Percentiles rank a stretch among this genome's conserved stretches.
Evolutionary conservation across 2,888 invertebrate species (phyloP).

Genomic region (Andrena fulva): DNA sequence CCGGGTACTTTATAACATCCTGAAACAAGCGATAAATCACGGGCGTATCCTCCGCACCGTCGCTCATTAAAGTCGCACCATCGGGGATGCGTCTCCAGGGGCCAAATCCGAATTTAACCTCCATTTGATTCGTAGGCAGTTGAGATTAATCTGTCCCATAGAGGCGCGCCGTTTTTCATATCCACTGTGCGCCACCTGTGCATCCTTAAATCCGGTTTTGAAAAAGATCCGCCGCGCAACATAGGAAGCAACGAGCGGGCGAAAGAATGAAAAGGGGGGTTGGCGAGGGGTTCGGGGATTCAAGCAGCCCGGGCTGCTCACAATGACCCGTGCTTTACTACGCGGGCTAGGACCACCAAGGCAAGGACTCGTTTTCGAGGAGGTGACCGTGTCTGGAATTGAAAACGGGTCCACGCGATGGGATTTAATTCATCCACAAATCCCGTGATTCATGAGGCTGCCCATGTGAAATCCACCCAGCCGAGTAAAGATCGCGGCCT

Average conservation of each 20-base stretch:
- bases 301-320: constrained; percentile 61
- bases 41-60: not conserved
- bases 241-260: constrained; percentile 62
- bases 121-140: constrained; percentile 43
- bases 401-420: constrained; percentile 76
- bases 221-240: constrained; percentile 75
- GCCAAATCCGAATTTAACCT: constrained; percentile 20
- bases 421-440: constrained; percentile 81
- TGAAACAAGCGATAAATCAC: not conserved
- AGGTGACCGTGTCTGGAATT: constrained; percentile 80
- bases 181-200: constrained; percentile 78
- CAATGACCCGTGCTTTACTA: constrained; percentile 79
- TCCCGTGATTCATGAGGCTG: constrained; percentile 81
- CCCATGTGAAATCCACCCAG: constrained; percentile 63
- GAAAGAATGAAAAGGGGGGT: constrained; percentile 37
- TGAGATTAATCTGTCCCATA: constrained; percentile 53
- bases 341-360: constrained; percentile 79
- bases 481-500: constrained; percentile 40
- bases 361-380: constrained; percentile 73
- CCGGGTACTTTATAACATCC: not conserved
- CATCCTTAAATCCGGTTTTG: constrained; percentile 76
- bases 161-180: constrained; percentile 47
- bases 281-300: constrained; percentile 40
- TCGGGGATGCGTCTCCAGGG: constrained; percentile 14
- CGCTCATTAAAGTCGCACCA: constrained; percentile 1